Percentiles rank a stretch among this genome's conserved stretches.
These are phyloP conservation scores for Ericerus pela DNA, from an alignment of 1,140 invertebrate genomes.

Conservation along the genomic window DNA sequence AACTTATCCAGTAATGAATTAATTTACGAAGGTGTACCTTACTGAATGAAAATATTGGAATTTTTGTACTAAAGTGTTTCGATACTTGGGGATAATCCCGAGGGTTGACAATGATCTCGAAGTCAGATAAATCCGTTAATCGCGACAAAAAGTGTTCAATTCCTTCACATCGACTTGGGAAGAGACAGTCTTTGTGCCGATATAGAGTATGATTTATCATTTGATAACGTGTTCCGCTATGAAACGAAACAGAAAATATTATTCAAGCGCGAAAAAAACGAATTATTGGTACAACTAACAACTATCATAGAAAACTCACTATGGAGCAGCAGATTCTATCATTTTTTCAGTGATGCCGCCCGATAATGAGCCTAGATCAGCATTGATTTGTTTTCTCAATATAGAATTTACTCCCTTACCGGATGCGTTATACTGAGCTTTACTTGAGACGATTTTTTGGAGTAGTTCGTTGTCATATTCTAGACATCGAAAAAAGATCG, in stretches of 20 bases:
- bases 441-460: too few species aligned
- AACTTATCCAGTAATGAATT: constrained; percentile 14
- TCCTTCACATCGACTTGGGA: constrained; percentile 76
- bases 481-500: too few species aligned
- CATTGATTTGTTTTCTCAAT: too few species aligned
- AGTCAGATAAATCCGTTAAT: constrained; percentile 53
- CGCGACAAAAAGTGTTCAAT: constrained; percentile 76
- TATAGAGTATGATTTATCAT: constrained; percentile 67
- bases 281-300: not conserved
- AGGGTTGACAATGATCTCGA: constrained; percentile 78
- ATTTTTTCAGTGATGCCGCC: not conserved
- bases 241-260: constrained; percentile 22
- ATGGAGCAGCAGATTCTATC: not conserved
- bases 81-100: constrained; percentile 82
- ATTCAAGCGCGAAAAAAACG: not conserved
- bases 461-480: too few species aligned
- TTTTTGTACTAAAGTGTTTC: constrained; percentile 38
- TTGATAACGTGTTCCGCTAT: constrained; percentile 67
- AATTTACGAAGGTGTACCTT: constrained; percentile 43
- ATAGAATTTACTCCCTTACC: too few species aligned
- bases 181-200: constrained; percentile 71
- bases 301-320: constrained; percentile 8
- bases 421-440: too few species aligned
- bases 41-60: constrained; percentile 88
- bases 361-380: not conserved